Conservation (phyloP, 2,888 invertebrate species). For the Clusia tigrina region DNA sequence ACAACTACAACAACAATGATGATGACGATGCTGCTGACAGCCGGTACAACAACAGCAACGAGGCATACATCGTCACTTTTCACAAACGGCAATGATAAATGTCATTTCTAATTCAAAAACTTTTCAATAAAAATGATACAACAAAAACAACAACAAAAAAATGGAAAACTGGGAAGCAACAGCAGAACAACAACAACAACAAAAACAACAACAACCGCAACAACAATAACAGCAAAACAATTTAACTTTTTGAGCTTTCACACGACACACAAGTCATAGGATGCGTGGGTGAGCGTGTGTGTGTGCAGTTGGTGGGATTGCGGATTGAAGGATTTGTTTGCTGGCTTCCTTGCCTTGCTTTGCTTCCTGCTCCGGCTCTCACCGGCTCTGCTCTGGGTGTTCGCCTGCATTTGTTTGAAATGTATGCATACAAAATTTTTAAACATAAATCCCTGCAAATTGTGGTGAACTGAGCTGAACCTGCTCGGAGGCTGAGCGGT, state of each 20-base stretch:
- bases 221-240: slow-evolving; percentile 45
- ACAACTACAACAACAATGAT: neutral
- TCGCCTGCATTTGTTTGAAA: neutral
- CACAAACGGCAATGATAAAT: slow-evolving; percentile 33
- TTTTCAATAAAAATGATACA: slow-evolving; percentile 20
- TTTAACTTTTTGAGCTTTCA: slow-evolving; percentile 46
- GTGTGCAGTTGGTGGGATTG: neutral
- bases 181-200: slow-evolving; percentile 1
- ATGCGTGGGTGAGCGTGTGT: neutral
- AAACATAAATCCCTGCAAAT: neutral
- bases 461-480: slow-evolving; percentile 10
- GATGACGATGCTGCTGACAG: no score
- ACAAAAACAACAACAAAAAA: slow-evolving; percentile 39
- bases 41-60: slow-evolving; percentile 12
- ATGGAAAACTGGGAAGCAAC: slow-evolving; percentile 8
- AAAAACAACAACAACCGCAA: slow-evolving; percentile 7
- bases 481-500: slow-evolving; percentile 10
- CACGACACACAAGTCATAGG: slow-evolving; percentile 30
- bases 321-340: neutral
- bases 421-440: neutral
- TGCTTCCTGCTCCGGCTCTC: slow-evolving; percentile 20
- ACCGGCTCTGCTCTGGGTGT: no score
- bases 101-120: slow-evolving; percentile 40
- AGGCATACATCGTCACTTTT: slow-evolving; percentile 5
- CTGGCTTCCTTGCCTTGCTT: slow-evolving; percentile 17